Conservation (phyloP, 92 coral and sea anemone species). For the Porites divaricata region DNA sequence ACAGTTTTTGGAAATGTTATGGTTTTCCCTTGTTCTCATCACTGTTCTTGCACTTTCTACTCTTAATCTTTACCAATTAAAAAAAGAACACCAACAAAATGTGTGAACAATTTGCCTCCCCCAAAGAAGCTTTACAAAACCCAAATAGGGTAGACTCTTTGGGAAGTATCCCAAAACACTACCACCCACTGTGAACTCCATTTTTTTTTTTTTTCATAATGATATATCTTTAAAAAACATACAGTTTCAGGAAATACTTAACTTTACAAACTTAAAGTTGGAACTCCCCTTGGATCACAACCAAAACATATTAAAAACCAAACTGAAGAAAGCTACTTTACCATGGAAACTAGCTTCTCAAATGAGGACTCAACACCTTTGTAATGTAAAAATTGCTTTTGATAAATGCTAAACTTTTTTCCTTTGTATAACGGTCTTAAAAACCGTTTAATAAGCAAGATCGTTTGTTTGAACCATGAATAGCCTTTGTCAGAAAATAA, state of each 20-base stretch:
- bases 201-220: too few relatives aligned
- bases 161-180: not conserved
- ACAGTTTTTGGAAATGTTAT: not conserved
- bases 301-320: not conserved
- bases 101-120: not conserved
- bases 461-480: not conserved
- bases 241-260: not conserved
- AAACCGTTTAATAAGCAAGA: not conserved
- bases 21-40: too few relatives aligned
- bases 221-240: too few relatives aligned
- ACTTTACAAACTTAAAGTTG: too few relatives aligned
- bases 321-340: not conserved
- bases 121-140: not conserved
- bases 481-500: not conserved
- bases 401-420: constrained; percentile 6
- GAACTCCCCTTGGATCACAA: too few relatives aligned
- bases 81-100: not conserved
- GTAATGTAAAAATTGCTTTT: not conserved
- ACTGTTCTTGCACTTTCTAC: not conserved
- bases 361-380: not conserved
- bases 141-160: not conserved
- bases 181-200: not conserved
- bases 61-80: not conserved
- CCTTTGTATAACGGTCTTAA: constrained; percentile 18
- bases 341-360: not conserved